phyloP scores from a whole-genome alignment of 1,140 invertebrate genomes.

The Drosophila mojavensis region DNA sequence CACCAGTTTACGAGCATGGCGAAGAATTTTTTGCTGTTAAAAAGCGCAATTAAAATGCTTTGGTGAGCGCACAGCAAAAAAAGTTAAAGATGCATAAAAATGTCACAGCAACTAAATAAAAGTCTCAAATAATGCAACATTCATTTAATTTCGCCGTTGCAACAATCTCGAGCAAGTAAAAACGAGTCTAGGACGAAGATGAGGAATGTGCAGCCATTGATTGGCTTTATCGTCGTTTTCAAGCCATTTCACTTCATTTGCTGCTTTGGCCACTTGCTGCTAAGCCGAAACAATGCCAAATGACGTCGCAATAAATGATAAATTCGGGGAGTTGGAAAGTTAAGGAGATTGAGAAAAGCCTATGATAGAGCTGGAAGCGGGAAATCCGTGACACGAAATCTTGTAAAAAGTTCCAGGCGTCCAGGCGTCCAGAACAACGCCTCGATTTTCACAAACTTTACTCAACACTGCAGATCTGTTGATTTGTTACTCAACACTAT shows the following conservation, averaged over 20 bases:
- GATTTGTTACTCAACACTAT: no score
- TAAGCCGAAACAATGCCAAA: slow-evolving; percentile 47
- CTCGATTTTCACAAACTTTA: background rate
- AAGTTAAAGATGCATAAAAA: slow-evolving; percentile 31
- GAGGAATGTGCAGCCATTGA: slow-evolving; percentile 55
- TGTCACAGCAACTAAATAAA: slow-evolving; percentile 8
- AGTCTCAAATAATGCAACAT: slow-evolving; percentile 12
- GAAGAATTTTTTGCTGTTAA: slow-evolving; percentile 55
- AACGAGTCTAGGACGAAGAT: slow-evolving; percentile 6
- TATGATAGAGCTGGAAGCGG: background rate
- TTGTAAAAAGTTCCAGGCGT: no score
- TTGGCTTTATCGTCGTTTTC: slow-evolving; percentile 69
- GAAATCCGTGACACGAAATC: background rate
- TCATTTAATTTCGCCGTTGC: slow-evolving; percentile 5
- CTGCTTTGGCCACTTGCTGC: slow-evolving; percentile 36
- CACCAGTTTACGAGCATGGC: slow-evolving; percentile 66
- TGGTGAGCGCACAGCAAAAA: slow-evolving; percentile 23
- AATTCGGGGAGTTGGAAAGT: slow-evolving; percentile 29
- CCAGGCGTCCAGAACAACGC: no score
- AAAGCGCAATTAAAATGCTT: slow-evolving; percentile 42
- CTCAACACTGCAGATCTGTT: background rate
- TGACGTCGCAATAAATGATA: slow-evolving; percentile 50
- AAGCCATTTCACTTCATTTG: slow-evolving; percentile 76
- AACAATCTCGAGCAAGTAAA: slow-evolving; percentile 4
- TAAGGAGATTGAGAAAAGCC: background rate